Base-by-base conservation (phyloP, 2,888 invertebrate genomes). In the Gonocerus acuteangulatus region DNA sequence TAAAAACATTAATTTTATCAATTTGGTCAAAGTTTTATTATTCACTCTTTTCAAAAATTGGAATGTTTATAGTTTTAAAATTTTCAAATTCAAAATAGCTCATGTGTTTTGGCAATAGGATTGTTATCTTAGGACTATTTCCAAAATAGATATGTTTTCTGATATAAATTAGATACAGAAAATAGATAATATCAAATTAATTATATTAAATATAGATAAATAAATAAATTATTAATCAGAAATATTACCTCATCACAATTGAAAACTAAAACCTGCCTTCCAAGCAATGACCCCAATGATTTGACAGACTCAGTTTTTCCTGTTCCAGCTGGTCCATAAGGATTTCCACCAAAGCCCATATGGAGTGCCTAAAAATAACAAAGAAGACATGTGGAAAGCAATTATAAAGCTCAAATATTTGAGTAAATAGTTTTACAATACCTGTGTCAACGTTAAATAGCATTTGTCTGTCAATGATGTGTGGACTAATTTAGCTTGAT, bases 241-340 rank as follows among this genome's bases (percentile, higher is more conserved):
- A n/a, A 4, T 27, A 22, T 68, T 69, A 79, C 82, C 77, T 99
- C 97, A 77, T 97, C 97, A 74, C 99, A 99, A 75, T 95, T 95
- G 74, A 95, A 95, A 6, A 95, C 91, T 49, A 95, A 76, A n/a
- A 94, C 93, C 70, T 95, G 86, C 58, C 97, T 80, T 0, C 97
- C 97, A 68, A 97, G 79, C 68, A 95, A 79, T 2, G 85, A 82
- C 0, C 93, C 95, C 4, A 99, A 77, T 1, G 95, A 94, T 78
- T 99, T 99, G 0, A 99, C 95, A 19, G 95, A 95, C 75, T 99
- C 97, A 0, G 97, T 99, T 78, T 99, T 99, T 0, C 97, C 97
- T 0, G 97, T 99, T 60, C 99, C 99, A 18, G 99, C 99, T 1
- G 97, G 97, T 0, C 99, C 99, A 71, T 96, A 97, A 0, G 97